phyloP scores from a whole-genome alignment of 2,113 vertebrate genomes.

The Reinhardtius hippoglossoides region DNA sequence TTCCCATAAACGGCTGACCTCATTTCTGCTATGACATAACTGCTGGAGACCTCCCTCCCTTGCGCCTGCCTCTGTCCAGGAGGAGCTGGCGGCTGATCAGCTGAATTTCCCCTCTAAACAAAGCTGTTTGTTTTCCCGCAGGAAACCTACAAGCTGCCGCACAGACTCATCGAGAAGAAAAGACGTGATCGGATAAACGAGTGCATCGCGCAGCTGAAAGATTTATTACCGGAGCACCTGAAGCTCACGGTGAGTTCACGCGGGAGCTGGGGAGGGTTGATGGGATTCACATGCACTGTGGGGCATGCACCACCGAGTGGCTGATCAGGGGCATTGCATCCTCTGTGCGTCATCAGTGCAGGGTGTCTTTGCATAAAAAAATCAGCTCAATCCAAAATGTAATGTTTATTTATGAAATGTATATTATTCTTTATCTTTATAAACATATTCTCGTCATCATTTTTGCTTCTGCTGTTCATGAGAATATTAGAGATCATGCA shows the following conservation, averaged over 20 bases:
- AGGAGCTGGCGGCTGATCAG: neutral
- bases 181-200: constrained; percentile 97
- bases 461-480: neutral
- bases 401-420: neutral
- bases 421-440: neutral
- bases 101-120: neutral
- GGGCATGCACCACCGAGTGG: constrained; percentile 61
- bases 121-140: constrained; percentile 60
- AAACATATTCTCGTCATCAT: neutral
- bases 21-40: constrained; percentile 76
- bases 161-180: constrained; percentile 98
- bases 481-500: neutral
- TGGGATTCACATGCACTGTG: constrained; percentile 1
- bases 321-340: constrained; percentile 26
- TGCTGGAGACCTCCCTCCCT: constrained; percentile 47
- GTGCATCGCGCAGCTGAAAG: constrained; percentile 98
- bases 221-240: constrained; percentile 96
- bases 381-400: too few species aligned
- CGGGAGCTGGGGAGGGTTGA: constrained; percentile 31
- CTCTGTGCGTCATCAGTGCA: neutral
- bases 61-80: constrained; percentile 29
- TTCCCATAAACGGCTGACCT: constrained; percentile 66
- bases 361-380: neutral
- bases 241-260: constrained; percentile 93
- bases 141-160: constrained; percentile 98